Evolutionary conservation across 2,113 vertebrate genomes (phyloP).

Genomic region (Caretta caretta): DNA sequence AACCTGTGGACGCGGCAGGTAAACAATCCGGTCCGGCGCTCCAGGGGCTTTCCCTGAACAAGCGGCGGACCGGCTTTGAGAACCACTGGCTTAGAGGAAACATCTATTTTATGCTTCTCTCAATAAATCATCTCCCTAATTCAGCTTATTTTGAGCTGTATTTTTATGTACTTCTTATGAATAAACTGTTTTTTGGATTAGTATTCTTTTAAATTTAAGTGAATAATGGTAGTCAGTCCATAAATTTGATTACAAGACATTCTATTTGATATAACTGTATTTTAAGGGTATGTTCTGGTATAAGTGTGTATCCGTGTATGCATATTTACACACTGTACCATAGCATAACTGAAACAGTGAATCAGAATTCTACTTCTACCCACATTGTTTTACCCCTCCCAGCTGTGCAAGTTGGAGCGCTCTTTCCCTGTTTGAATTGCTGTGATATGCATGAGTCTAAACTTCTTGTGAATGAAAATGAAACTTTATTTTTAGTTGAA

Average conservation of each 20-base stretch:
- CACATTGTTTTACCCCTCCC: background rate
- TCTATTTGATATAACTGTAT: background rate
- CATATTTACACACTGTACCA: rapidly evolving
- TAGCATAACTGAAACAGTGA: background rate
- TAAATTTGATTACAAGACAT: background rate
- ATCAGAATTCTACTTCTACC: background rate
- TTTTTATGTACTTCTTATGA: slow-evolving; percentile 12
- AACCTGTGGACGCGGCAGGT: too few species aligned
- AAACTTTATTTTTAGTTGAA: background rate
- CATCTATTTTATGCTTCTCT: background rate
- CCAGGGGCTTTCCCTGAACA: too few species aligned
- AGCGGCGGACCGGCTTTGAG: too few species aligned
- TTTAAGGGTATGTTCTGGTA: background rate
- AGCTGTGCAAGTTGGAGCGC: background rate
- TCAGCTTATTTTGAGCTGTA: background rate
- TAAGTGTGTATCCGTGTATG: rapidly evolving
- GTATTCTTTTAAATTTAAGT: background rate
- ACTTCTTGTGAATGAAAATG: background rate
- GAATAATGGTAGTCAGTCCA: background rate
- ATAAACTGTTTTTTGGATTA: background rate
- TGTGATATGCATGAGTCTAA: background rate
- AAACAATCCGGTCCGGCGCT: too few species aligned
- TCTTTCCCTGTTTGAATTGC: background rate
- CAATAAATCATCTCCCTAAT: background rate
- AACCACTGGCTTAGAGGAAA: background rate